phyloP scores from a whole-genome alignment of 2,888 invertebrate genomes.

The Drepana falcataria region DNA sequence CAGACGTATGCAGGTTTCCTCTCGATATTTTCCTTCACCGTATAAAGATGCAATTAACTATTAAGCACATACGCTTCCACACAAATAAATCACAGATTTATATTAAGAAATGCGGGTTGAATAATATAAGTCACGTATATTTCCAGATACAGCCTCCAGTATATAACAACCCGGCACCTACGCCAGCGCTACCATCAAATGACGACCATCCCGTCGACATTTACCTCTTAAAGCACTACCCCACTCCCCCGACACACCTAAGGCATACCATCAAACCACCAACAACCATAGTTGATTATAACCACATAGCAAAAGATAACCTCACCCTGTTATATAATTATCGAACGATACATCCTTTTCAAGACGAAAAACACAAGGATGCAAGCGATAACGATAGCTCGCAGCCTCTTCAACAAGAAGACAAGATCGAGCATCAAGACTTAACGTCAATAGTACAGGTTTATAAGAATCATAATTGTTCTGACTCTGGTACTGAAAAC shows the following conservation, averaged over 20 bases:
- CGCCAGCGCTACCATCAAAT: conserved; percentile 6
- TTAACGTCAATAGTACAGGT: conserved; percentile 49
- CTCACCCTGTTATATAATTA: conserved; percentile 34
- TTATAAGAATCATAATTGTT: conserved; percentile 63
- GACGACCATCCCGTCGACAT: conserved; percentile 38
- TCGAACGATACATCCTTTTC: conserved; percentile 28
- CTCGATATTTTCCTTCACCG: no score
- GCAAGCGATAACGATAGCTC: conserved; percentile 18
- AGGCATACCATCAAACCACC: conserved; percentile 13
- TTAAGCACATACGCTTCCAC: no score
- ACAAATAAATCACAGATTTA: no score
- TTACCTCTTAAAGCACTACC: conserved; percentile 50
- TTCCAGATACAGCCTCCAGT: conserved; percentile 14
- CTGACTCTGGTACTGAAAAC: conserved; percentile 23
- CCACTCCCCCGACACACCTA: conserved; percentile 20
- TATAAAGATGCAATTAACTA: no score
- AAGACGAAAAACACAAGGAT: conserved; percentile 10
- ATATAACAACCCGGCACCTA: not conserved
- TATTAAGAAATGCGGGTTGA: no score
- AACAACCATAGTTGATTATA: conserved; percentile 14
- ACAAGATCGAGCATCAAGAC: conserved; percentile 27
- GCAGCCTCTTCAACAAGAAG: conserved; percentile 43
- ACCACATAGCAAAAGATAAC: conserved; percentile 17
- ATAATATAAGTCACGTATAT: not conserved
- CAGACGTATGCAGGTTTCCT: no score